Conservation (phyloP, 2,888 invertebrate species). For the Mythimna pallens region DNA sequence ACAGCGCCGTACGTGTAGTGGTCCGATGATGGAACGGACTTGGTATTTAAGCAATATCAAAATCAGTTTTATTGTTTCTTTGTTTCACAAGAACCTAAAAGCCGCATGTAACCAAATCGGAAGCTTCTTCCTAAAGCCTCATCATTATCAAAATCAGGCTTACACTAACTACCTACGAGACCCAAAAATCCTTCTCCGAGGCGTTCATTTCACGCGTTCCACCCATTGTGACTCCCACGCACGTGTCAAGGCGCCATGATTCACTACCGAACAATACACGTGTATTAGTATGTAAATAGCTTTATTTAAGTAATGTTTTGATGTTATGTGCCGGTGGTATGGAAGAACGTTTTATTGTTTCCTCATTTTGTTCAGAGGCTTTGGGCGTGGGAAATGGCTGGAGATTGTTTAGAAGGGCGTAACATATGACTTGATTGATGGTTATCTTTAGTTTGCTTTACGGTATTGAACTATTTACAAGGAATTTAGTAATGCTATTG, state of each 20-base stretch:
- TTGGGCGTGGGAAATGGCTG: slow-evolving; percentile 22
- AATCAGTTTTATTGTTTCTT: too few species aligned
- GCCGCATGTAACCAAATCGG: background rate
- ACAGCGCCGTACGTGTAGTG: too few species aligned
- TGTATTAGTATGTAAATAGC: slow-evolving; percentile 64
- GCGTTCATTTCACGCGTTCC: slow-evolving; percentile 55
- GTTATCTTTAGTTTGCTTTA: too few species aligned
- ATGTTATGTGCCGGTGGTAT: slow-evolving; percentile 25
- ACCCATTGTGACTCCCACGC: slow-evolving; percentile 82
- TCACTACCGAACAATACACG: slow-evolving; percentile 73
- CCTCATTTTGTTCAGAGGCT: slow-evolving; percentile 15
- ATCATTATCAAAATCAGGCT: background rate
- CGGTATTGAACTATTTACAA: too few species aligned
- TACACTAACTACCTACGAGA: slow-evolving; percentile 21
- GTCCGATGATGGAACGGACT: too few species aligned
- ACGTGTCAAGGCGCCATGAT: slow-evolving; percentile 81
- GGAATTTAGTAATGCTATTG: too few species aligned
- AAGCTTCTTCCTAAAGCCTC: slow-evolving; percentile 1
- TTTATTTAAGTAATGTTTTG: slow-evolving; percentile 50
- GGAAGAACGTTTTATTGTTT: slow-evolving; percentile 39
- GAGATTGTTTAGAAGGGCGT: slow-evolving; percentile 6
- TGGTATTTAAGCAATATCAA: too few species aligned
- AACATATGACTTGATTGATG: too few species aligned
- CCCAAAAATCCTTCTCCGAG: slow-evolving; percentile 49
- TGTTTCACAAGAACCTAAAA: background rate